Evolutionary conservation across 2,797 vertebrate species (phyloP), one percentile per base, ranked within the genome.

Genomic region (Lates japonicus): DNA sequence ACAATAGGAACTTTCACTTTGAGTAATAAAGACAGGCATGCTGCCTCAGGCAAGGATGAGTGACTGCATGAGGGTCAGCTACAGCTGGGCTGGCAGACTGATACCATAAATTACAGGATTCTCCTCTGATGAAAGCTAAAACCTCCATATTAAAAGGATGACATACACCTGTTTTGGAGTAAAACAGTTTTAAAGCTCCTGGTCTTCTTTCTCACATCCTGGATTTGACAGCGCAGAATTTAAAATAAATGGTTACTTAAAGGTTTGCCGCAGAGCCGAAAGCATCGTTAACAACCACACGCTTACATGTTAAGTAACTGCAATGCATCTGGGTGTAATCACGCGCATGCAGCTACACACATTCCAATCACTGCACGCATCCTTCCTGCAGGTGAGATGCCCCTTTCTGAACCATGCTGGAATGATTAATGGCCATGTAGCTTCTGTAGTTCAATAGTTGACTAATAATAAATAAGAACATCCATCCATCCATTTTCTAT

Each of bases 401-500:
- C 61, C n/a, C 64, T 60, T 49, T 59, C 62, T 81, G 80, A 83
- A 78, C 41, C 49, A 25, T 74, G 55, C 71, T 90, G 63, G n/a
- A 85, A 87, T 84, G 62, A 86, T 90, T 87, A 33, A 90, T 68
- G 55, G 37, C 8, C 58, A 70, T 71, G 67, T 62, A 72, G 65
- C 68, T 80, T 41, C 75, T 70, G 46, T 10, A 16, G 74, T 63
- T 60, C 46, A 69, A 75, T 31, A 84, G 70, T 52, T 76, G 60
- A 60, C 74, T 72, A 83, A 87, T 89, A 83, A 88, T 81, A 88
- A 83, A 90, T 63, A 83, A 39, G 44, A 72, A 55, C 63, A 63
- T 64, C 42, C 63, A 79, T 70, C 61, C 52, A 74, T 72, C 35
- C 29, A 49, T 74, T 46, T 70, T 29, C 49, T 74, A 35, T 22